A percentile compares a stretch with the other conserved stretches of the same genome.
phyloP scores from a whole-genome alignment of 2,888 invertebrate species.

The Myopa testacea region DNA sequence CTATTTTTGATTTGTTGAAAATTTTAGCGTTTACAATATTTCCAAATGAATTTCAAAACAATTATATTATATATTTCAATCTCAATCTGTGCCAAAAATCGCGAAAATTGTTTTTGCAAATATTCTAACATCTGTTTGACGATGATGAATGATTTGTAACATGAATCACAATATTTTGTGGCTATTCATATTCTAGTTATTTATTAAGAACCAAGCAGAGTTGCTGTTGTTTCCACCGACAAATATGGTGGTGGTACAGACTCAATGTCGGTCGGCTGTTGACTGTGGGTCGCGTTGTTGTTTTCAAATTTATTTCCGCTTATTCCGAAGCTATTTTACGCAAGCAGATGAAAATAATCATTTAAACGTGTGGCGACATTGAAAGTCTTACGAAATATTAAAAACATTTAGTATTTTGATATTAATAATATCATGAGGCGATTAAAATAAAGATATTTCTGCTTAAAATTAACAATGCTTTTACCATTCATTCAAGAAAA shows the following conservation, averaged over 20 bases:
- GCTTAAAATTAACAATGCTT: too few relatives aligned
- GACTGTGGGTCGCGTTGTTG: not conserved
- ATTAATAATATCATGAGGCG: too few relatives aligned
- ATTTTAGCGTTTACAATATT: not conserved
- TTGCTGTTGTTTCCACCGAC: not conserved
- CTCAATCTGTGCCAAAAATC: slow-evolving; percentile 19
- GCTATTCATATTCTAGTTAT: slow-evolving; percentile 2
- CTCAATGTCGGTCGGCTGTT: slow-evolving; percentile 13
- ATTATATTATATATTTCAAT: not conserved
- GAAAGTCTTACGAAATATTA: not conserved
- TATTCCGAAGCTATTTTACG: slow-evolving; percentile 1
- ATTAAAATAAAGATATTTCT: too few relatives aligned
- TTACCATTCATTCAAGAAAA: not conserved
- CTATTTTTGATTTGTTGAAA: slow-evolving; percentile 8
- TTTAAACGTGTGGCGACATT: not conserved
- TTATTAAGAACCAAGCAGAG: not conserved
- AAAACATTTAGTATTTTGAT: too few relatives aligned
- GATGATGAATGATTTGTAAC: not conserved
- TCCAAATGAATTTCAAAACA: not conserved
- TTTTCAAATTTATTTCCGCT: not conserved
- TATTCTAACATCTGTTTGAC: slow-evolving; percentile 12
- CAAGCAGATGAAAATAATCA: not conserved
- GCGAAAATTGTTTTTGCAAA: slow-evolving; percentile 16
- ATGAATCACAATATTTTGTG: slow-evolving; percentile 1
- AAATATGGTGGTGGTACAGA: slow-evolving; percentile 15